Conservation (phyloP, 2,888 invertebrate species). For the Drosophila infuscata region DNA sequence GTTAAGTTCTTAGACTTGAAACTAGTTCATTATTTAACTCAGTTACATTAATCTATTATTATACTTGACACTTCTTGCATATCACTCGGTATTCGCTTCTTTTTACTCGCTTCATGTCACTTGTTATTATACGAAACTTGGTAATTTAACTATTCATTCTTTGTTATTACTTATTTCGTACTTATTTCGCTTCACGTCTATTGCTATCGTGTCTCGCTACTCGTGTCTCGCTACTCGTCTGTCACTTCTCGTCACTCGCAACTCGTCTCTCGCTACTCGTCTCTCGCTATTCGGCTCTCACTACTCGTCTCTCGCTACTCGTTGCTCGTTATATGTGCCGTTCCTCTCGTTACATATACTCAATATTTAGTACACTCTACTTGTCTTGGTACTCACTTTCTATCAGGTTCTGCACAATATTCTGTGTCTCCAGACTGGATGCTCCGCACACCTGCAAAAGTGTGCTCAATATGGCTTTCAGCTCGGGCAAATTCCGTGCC, state of each 20-base stretch:
- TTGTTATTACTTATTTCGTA: no score
- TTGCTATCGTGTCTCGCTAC: background rate
- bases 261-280: background rate
- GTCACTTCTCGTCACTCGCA: no score
- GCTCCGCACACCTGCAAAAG: slow-evolving; percentile 64
- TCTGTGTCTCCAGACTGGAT: slow-evolving; percentile 43
- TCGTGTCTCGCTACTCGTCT: no score
- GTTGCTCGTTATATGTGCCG: background rate
- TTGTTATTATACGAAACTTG: background rate
- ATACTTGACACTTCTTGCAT: background rate
- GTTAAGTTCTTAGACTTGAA: background rate
- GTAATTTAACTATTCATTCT: no score
- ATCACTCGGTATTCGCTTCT: background rate
- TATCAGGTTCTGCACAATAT: slow-evolving; percentile 58
- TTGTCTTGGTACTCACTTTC: slow-evolving; percentile 55
- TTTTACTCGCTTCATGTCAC: background rate
- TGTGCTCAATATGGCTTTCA: slow-evolving; percentile 49
- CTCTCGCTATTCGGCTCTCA: background rate
- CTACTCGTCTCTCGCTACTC: background rate
- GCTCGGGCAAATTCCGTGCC: slow-evolving; percentile 37
- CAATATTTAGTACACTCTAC: no score
- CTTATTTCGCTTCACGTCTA: no score
- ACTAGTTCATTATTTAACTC: background rate
- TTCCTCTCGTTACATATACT: background rate
- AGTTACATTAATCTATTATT: no score